phyloP scores from a whole-genome alignment of 2,888 invertebrate species.

The Oeneis ivallda region DNA sequence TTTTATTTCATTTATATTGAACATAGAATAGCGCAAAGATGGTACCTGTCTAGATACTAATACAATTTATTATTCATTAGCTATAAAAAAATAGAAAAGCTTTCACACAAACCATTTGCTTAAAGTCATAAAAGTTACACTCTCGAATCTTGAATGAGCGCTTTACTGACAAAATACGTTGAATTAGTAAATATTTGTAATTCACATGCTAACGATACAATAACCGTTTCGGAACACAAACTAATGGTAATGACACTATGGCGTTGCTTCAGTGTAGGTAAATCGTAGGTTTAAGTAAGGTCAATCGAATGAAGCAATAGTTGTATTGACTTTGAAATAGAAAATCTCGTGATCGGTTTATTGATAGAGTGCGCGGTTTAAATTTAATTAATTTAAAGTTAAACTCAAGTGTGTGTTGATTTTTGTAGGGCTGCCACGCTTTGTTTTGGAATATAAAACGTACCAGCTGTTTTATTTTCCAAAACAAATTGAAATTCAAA shows the following conservation, averaged over 20 bases:
- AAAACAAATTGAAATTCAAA: not conserved
- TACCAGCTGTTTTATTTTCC: not conserved
- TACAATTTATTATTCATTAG: not conserved
- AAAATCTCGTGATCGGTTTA: conserved; percentile 1
- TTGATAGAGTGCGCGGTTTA: conserved; percentile 10
- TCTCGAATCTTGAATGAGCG: not conserved
- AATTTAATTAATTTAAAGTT: conserved; percentile 13
- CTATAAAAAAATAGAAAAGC: not conserved
- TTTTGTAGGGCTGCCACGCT: conserved; percentile 8
- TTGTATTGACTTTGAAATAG: conserved; percentile 6
- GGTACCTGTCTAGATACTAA: too few relatives aligned
- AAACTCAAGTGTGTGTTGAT: conserved; percentile 1
- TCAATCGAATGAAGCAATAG: conserved; percentile 3
- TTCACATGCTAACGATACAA: conserved; percentile 12
- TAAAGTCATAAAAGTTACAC: not conserved
- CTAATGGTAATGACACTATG: not conserved
- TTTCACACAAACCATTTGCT: conserved; percentile 6
- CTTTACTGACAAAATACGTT: not conserved
- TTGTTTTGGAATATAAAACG: too few relatives aligned
- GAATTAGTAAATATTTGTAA: conserved; percentile 12
- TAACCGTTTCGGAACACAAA: not conserved
- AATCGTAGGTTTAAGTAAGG: conserved; percentile 1
- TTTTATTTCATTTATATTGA: too few relatives aligned
- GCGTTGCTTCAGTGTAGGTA: conserved; percentile 6
- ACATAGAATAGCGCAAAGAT: too few relatives aligned